Conservation (phyloP, 1,140 invertebrate species). For the Leptinotarsa defecta region DNA sequence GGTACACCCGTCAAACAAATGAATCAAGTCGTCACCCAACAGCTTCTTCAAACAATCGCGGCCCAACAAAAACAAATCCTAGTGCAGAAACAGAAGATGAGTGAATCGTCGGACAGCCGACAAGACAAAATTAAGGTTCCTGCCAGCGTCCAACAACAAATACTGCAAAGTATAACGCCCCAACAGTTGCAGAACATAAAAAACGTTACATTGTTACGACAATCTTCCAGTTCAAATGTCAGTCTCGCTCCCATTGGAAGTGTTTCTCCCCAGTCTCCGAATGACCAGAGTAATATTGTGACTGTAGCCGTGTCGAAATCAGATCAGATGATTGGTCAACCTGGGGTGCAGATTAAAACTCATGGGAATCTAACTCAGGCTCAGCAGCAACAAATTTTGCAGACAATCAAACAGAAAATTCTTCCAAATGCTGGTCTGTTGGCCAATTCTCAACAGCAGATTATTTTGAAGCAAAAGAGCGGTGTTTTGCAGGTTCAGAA, state of each 20-base stretch:
- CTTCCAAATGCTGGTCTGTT: conserved; percentile 49
- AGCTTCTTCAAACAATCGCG: conserved; percentile 44
- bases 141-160: conserved; percentile 45
- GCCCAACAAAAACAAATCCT: conserved; percentile 44
- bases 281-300: conserved; percentile 20
- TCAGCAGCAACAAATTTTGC: conserved; percentile 58
- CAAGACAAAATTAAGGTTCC: conserved; percentile 42
- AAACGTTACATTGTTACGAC: conserved; percentile 49
- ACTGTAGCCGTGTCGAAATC: conserved; percentile 35
- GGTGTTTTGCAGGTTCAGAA: conserved; percentile 51
- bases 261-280: background rate
- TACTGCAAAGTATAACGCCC: conserved; percentile 49
- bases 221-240: conserved; percentile 33
- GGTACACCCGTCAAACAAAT: conserved; percentile 39
- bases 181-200: conserved; percentile 52
- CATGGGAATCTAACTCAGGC: conserved; percentile 53
- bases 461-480: conserved; percentile 48
- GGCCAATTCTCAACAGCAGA: conserved; percentile 46
- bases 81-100: conserved; percentile 22
- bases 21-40: conserved; percentile 43
- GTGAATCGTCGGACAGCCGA: conserved; percentile 25
- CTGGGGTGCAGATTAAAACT: conserved; percentile 44
- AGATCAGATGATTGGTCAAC: conserved; percentile 29
- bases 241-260: conserved; percentile 13
- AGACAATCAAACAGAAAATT: conserved; percentile 56